A percentile compares a stretch with the other conserved stretches of the same genome.
phyloP scores from a whole-genome alignment of 2,113 vertebrate genomes.

The Aegypius monachus region DNA sequence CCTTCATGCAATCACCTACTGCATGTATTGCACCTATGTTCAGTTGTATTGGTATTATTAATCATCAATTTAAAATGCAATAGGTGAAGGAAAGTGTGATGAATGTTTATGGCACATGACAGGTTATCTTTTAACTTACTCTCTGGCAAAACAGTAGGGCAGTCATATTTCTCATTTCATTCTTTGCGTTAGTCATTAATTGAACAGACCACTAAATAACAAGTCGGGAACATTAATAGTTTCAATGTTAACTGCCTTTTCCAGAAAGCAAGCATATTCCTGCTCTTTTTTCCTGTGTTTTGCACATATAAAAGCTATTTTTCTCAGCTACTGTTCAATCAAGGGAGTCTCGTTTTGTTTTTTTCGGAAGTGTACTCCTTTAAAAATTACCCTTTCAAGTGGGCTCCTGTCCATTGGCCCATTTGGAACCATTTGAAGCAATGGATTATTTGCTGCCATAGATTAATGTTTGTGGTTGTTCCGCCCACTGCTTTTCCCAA shows the following conservation, averaged over 20 bases:
- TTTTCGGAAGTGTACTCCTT: background rate
- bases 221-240: background rate
- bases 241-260: background rate
- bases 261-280: background rate
- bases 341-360: background rate
- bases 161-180: background rate
- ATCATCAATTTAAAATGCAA: background rate
- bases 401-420: background rate
- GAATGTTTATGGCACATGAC: background rate
- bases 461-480: background rate
- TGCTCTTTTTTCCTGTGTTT: background rate
- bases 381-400: background rate
- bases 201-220: background rate
- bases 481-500: background rate
- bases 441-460: background rate
- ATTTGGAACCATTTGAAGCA: background rate
- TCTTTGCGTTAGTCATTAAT: background rate
- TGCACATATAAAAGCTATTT: background rate
- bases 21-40: background rate
- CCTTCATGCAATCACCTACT: background rate
- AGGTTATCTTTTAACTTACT: background rate
- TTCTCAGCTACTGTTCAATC: background rate
- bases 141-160: background rate
- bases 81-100: background rate
- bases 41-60: background rate